These are phyloP conservation scores for Pteruthius melanotis DNA, from an alignment of 2,113 vertebrate species.

Conservation along the genomic window DNA sequence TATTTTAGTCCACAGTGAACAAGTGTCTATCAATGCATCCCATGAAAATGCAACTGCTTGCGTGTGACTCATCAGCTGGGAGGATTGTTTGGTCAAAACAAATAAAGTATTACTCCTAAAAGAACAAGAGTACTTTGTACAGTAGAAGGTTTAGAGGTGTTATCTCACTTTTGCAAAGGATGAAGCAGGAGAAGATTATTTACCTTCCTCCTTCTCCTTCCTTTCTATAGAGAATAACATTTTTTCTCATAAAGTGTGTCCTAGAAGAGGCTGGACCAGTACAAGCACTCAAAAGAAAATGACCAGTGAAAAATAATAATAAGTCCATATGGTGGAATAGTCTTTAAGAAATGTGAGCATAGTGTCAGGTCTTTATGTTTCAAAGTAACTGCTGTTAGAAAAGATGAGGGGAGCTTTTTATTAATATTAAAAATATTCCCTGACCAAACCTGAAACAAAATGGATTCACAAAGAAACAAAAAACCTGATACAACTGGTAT, in stretches of 20 bases:
- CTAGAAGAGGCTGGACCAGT: not conserved
- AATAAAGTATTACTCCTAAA: not conserved
- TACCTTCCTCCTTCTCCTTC: not conserved
- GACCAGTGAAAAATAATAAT: not conserved
- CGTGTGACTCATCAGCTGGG: not conserved
- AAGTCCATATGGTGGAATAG: not conserved
- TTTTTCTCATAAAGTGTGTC: not conserved
- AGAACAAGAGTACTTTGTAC: not conserved
- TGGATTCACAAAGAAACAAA: not conserved
- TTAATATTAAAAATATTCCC: not conserved
- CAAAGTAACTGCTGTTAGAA: not conserved
- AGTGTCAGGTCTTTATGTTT: not conserved
- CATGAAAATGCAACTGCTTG: not conserved
- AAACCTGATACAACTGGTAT: not conserved
- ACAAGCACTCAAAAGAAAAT: not conserved
- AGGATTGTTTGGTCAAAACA: not conserved
- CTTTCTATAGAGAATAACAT: not conserved
- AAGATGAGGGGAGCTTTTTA: not conserved
- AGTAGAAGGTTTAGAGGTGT: not conserved
- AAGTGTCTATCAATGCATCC: not conserved
- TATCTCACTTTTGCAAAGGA: not conserved
- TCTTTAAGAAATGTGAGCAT: not conserved
- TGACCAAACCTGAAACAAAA: not conserved
- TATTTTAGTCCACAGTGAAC: not conserved
- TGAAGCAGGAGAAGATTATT: not conserved